Percentiles rank a stretch among this genome's conserved stretches.
These are phyloP conservation scores for Pterostichus niger DNA, from an alignment of 2,888 invertebrate genomes.

Conservation along the genomic window DNA sequence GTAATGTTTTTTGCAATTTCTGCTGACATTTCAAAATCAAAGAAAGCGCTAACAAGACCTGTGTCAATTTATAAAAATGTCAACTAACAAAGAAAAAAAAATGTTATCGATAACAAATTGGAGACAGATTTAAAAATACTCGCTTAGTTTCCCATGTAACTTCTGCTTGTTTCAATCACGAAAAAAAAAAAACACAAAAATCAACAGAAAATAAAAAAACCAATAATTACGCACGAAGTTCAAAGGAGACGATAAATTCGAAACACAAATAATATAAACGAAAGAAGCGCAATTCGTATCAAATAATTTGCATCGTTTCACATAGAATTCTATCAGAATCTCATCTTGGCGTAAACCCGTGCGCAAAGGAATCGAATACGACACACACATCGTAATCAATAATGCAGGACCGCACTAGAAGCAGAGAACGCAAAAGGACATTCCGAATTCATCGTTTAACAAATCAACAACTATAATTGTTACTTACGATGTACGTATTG, in stretches of 20 bases:
- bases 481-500: too few species aligned
- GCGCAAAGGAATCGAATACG: background rate
- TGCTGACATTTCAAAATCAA: background rate
- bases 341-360: background rate
- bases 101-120: background rate
- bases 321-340: background rate
- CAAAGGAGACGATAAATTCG: conserved; percentile 7
- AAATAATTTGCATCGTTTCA: conserved; percentile 36
- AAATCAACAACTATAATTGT: too few species aligned
- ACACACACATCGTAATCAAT: too few species aligned
- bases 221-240: conserved; percentile 12
- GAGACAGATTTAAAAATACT: conserved; percentile 7
- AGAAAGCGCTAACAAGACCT: conserved; percentile 5
- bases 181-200: too few species aligned
- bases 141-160: background rate
- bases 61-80: conserved; percentile 5
- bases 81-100: background rate
- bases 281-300: background rate
- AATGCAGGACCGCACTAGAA: too few species aligned
- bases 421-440: too few species aligned
- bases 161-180: background rate
- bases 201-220: background rate
- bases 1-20: background rate
- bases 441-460: too few species aligned
- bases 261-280: background rate